Evolutionary conservation across 2,888 invertebrate species (phyloP).

Genomic region (Lithophane leautieri): DNA sequence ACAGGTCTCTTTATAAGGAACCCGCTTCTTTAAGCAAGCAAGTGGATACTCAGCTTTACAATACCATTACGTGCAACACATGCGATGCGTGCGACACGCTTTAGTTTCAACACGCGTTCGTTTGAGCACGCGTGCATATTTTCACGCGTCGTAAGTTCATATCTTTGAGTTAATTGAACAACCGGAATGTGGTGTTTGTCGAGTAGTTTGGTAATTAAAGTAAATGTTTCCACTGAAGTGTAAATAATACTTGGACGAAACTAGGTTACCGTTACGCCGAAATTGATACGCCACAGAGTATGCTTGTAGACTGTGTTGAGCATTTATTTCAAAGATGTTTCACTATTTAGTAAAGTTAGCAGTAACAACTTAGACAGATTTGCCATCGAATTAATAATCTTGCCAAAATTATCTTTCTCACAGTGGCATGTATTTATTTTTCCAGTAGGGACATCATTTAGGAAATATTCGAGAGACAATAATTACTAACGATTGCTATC

Average conservation of each 20-base stretch:
- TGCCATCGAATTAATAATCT: background rate
- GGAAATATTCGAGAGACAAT: background rate
- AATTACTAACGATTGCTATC: too few relatives aligned
- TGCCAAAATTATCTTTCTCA: background rate
- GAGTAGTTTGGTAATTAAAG: conserved; percentile 11
- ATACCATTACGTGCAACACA: conserved; percentile 48
- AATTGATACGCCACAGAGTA: conserved; percentile 8
- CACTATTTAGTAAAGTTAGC: too few relatives aligned
- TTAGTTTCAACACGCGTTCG: conserved; percentile 33
- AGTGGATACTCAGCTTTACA: conserved; percentile 1
- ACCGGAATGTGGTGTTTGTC: conserved; percentile 40
- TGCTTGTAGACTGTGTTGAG: background rate
- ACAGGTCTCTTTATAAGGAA: background rate
- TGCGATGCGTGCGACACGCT: conserved; percentile 34
- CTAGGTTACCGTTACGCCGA: conserved; percentile 1
- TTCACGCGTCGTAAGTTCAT: conserved; percentile 50
- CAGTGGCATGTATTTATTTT: background rate
- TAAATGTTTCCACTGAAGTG: conserved; percentile 13
- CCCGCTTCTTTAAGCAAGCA: background rate
- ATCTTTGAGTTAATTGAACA: conserved; percentile 59
- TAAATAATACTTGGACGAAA: conserved; percentile 23
- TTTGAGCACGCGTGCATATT: conserved; percentile 47
- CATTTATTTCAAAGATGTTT: too few relatives aligned
- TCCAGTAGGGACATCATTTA: background rate
- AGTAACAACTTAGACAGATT: background rate